These are phyloP conservation scores for Pygathrix nemaeus DNA, from an alignment of 2,113 vertebrate genomes.

Conservation along the genomic window DNA sequence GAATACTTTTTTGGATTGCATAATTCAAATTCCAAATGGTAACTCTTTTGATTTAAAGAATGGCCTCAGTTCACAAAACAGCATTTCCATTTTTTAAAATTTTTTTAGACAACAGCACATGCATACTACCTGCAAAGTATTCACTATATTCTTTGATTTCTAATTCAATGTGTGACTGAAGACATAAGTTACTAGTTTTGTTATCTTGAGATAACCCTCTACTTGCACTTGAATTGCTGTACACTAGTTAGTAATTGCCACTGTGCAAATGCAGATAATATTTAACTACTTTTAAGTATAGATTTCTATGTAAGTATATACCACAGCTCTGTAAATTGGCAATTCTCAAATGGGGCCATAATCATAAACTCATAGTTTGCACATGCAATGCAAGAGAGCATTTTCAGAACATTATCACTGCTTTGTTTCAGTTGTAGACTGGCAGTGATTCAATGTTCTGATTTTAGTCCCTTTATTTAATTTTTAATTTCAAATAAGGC, in stretches of 20 bases:
- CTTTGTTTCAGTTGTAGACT: neutral
- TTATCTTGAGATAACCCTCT: neutral
- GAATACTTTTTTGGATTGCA: neutral
- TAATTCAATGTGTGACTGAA: neutral
- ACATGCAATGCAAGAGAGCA: conserved; percentile 13
- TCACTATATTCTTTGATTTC: conserved; percentile 12
- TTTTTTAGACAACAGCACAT: neutral
- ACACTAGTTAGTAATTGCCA: conserved; percentile 7
- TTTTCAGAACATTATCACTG: conserved; percentile 49
- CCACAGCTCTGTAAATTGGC: conserved; percentile 12
- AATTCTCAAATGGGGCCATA: conserved; percentile 5
- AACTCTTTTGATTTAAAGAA: conserved; percentile 51
- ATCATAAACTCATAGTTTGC: conserved; percentile 37
- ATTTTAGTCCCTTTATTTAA: conserved; percentile 52
- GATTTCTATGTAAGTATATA: conserved; percentile 12
- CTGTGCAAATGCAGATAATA: conserved; percentile 38
- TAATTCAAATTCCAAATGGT: conserved; percentile 27
- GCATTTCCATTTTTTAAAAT: neutral
- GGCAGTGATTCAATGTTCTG: neutral
- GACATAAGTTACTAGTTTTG: neutral
- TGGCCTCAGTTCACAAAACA: neutral
- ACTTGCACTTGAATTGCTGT: neutral
- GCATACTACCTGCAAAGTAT: neutral
- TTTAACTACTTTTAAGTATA: conserved; percentile 35
- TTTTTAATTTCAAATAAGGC: conserved; percentile 65